A percentile compares a stretch with the other conserved stretches of the same genome.
These are phyloP conservation scores for Campoplex nolae DNA, from an alignment of 2,888 invertebrate genomes.

Conservation along the genomic window DNA sequence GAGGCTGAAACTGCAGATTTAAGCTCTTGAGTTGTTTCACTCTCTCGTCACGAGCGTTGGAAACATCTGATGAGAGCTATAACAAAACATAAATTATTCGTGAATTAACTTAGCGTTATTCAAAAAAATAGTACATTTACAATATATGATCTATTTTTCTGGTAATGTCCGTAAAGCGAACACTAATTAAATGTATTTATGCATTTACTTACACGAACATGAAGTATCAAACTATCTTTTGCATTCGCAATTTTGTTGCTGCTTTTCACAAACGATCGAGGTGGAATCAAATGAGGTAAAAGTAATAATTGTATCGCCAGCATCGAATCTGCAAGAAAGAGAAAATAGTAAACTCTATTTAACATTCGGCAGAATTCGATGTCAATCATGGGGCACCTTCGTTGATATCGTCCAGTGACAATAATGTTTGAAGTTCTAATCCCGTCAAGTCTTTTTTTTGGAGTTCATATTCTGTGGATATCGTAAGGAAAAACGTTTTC, in stretches of 20 bases:
- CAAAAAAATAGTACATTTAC: background rate
- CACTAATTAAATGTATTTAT: background rate
- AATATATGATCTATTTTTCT: background rate
- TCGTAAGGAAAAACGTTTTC: background rate
- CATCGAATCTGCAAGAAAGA: background rate
- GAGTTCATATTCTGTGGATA: background rate
- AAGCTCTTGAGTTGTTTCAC: background rate
- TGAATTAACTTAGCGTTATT: background rate
- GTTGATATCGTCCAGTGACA: background rate
- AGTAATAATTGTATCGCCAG: too few relatives aligned
- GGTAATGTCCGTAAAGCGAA: background rate
- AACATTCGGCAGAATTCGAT: background rate
- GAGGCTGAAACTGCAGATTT: conserved; percentile 26
- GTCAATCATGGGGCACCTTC: background rate
- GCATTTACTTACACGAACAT: too few relatives aligned
- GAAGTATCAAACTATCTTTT: too few relatives aligned
- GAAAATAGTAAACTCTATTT: conserved; percentile 1
- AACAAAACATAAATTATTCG: background rate
- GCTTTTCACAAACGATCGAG: too few relatives aligned
- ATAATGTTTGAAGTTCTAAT: conserved; percentile 2
- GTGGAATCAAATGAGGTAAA: too few relatives aligned
- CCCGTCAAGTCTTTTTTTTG: conserved; percentile 14
- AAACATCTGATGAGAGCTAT: background rate
- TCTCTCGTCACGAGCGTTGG: background rate
- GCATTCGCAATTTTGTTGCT: background rate